phyloP scores from a whole-genome alignment of 2,113 vertebrate genomes.

The Leiothrix lutea region DNA sequence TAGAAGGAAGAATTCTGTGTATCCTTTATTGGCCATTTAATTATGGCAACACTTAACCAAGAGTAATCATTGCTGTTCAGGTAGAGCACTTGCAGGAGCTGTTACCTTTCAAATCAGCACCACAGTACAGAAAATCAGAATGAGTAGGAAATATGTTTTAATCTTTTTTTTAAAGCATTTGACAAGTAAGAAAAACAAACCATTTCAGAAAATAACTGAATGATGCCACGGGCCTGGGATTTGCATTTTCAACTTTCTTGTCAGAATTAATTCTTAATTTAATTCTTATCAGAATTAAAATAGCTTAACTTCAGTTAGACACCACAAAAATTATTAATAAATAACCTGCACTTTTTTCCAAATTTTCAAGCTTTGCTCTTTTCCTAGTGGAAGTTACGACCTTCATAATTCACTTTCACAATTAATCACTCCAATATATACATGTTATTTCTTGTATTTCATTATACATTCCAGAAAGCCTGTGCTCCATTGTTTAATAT shows the following conservation, averaged over 20 bases:
- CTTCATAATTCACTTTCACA: background rate
- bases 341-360: background rate
- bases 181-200: background rate
- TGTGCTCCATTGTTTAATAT: background rate
- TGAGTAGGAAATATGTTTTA: background rate
- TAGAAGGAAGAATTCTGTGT: background rate
- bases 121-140: background rate
- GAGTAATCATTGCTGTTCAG: background rate
- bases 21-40: background rate
- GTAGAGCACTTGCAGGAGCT: background rate
- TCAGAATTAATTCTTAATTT: no score
- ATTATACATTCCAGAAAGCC: background rate
- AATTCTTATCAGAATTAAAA: background rate
- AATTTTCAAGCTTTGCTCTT: background rate
- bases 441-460: background rate
- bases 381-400: background rate
- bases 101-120: background rate
- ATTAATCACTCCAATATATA: background rate
- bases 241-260: background rate
- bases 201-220: background rate
- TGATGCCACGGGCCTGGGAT: background rate
- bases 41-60: background rate
- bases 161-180: background rate
- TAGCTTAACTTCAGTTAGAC: background rate
- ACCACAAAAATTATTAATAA: background rate